phyloP scores from a whole-genome alignment of 2,888 invertebrate species.

The Dryomyza anilis region DNA sequence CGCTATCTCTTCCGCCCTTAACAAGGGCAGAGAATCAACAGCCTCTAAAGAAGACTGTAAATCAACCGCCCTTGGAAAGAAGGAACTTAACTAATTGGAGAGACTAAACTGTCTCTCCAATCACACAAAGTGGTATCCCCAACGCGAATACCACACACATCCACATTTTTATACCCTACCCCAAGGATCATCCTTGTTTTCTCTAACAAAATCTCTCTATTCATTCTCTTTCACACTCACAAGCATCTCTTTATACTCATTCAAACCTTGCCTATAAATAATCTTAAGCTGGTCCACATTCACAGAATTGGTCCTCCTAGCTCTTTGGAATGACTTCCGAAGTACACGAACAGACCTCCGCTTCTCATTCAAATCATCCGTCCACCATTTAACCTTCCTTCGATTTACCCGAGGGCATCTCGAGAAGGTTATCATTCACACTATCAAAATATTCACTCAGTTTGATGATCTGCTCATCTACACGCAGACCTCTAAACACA shows the following conservation, averaged over 20 bases:
- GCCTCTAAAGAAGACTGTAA: too few relatives aligned
- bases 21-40: too few relatives aligned
- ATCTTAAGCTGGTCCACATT: background rate
- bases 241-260: background rate
- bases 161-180: too few relatives aligned
- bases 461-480: background rate
- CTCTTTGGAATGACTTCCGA: background rate
- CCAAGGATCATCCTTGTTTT: too few relatives aligned
- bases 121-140: too few relatives aligned
- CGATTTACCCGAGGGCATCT: background rate
- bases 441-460: background rate
- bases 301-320: background rate
- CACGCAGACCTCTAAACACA: background rate
- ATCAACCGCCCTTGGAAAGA: too few relatives aligned
- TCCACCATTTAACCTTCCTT: background rate
- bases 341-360: background rate
- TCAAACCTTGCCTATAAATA: background rate
- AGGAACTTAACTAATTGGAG: too few relatives aligned
- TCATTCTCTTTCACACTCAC: too few relatives aligned
- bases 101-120: too few relatives aligned
- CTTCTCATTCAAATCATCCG: background rate
- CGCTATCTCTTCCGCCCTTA: too few relatives aligned
- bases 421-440: background rate
- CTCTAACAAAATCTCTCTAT: too few relatives aligned
- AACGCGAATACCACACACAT: too few relatives aligned